Evolutionary conservation across 1,140 invertebrate genomes (phyloP).

Genomic region (Bombus turneri): DNA sequence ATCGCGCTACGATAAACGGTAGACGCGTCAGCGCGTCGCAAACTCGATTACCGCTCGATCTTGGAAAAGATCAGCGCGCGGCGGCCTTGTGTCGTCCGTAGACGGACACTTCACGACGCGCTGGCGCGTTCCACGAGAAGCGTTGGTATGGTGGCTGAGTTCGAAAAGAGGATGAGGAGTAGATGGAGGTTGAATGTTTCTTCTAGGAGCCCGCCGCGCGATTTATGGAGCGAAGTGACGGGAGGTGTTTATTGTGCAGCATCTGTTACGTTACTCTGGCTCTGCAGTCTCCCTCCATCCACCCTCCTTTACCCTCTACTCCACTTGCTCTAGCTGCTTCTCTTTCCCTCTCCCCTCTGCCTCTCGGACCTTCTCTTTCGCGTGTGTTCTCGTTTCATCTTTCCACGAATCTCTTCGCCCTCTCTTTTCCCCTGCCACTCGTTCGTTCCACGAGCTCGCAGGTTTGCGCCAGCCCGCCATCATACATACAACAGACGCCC

Average conservation of each 20-base stretch:
- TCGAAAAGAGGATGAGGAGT: slow-evolving; percentile 70
- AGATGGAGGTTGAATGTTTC: slow-evolving; percentile 79
- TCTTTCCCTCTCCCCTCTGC: slow-evolving; percentile 28
- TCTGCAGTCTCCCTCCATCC: slow-evolving; percentile 64
- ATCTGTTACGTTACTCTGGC: slow-evolving; percentile 80
- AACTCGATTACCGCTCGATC: slow-evolving; percentile 12
- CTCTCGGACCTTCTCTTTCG: slow-evolving; percentile 42
- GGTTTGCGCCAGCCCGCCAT: slow-evolving; percentile 78
- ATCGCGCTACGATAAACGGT: neutral
- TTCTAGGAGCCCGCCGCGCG: slow-evolving; percentile 79
- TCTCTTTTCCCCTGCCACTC: slow-evolving; percentile 49
- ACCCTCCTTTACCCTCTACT: slow-evolving; percentile 43
- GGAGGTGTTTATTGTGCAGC: slow-evolving; percentile 83
- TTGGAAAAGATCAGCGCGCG: neutral
- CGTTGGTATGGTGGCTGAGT: slow-evolving; percentile 61
- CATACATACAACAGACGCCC: slow-evolving; percentile 82
- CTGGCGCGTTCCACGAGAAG: slow-evolving; percentile 23
- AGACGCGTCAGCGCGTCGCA: neutral
- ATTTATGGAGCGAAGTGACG: slow-evolving; percentile 82
- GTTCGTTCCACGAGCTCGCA: slow-evolving; percentile 66
- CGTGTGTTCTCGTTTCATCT: slow-evolving; percentile 49
- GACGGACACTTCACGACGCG: slow-evolving; percentile 14
- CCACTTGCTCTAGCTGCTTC: slow-evolving; percentile 48
- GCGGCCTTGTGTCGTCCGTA: slow-evolving; percentile 47
- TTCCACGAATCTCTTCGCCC: slow-evolving; percentile 48